A percentile compares a stretch with the other conserved stretches of the same genome.
Evolutionary conservation across 64 coral and sea anemone species (phyloP).

Genomic region (Platygyra sinensis): DNA sequence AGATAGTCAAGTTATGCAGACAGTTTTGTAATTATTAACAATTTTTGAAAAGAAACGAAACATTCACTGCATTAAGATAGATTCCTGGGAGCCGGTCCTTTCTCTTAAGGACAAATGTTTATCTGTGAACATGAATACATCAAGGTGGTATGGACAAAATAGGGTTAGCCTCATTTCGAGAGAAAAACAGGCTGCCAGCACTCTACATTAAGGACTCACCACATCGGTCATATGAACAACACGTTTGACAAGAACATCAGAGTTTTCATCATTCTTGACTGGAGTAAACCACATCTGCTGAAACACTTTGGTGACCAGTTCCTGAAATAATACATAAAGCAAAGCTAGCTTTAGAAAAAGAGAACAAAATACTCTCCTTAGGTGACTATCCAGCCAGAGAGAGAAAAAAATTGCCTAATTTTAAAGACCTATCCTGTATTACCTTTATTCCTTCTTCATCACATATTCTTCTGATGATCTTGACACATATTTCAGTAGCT

Average conservation of each 20-base stretch:
- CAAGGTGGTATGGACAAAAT: no score
- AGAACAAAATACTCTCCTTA: background rate
- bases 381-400: background rate
- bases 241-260: constrained; percentile 72
- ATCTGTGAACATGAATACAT: no score
- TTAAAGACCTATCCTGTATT: background rate
- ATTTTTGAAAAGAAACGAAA: background rate
- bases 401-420: background rate
- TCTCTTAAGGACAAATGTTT: no score
- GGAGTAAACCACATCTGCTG: constrained; percentile 99
- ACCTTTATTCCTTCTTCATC: constrained; percentile 99
- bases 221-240: constrained; percentile 97
- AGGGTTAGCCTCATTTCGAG: no score
- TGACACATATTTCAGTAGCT: constrained; percentile 95
- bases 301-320: constrained; percentile 98
- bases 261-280: constrained; percentile 64
- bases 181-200: no score
- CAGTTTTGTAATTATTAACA: background rate
- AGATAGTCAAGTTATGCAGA: background rate
- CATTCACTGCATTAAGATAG: background rate
- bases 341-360: background rate
- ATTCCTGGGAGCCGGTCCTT: no score
- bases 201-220: constrained; percentile 54
- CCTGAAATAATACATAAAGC: constrained; percentile 25
- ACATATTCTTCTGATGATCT: constrained; percentile 92